A percentile compares a stretch with the other conserved stretches of the same genome.
phyloP scores from a whole-genome alignment of 2,113 vertebrate genomes.

The Leuciscus idus region DNA sequence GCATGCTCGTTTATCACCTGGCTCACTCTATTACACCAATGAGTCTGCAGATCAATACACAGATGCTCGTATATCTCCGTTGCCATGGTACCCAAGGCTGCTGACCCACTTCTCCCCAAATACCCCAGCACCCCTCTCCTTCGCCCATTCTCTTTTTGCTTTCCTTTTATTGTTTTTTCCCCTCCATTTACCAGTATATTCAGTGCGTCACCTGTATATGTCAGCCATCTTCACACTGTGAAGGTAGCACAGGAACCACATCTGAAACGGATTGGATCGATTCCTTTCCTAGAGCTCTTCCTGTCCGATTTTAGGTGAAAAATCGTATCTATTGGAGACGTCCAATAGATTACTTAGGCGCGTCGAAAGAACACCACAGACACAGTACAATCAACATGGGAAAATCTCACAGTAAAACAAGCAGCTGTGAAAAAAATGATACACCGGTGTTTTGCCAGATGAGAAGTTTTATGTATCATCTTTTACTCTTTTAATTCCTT shows the following conservation, averaged over 20 bases:
- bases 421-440: too few species aligned
- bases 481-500: too few species aligned
- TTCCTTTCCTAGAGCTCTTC: too few species aligned
- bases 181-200: background rate
- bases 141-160: background rate
- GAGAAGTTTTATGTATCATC: too few species aligned
- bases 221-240: background rate
- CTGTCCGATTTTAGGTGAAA: too few species aligned
- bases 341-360: too few species aligned
- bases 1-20: constrained; percentile 39
- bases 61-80: constrained; percentile 46
- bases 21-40: constrained; percentile 49
- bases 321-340: too few species aligned
- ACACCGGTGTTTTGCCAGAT: too few species aligned
- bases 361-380: too few species aligned
- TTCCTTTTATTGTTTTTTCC: background rate
- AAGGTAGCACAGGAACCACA: background rate
- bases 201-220: background rate
- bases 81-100: constrained; percentile 33
- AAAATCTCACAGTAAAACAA: too few species aligned
- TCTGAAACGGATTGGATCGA: too few species aligned
- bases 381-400: too few species aligned
- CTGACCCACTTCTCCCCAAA: constrained; percentile 49
- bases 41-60: constrained; percentile 53
- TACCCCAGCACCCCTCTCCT: constrained; percentile 24